phyloP scores from a whole-genome alignment of 2,113 vertebrate species.

The Azemiops feae region DNA sequence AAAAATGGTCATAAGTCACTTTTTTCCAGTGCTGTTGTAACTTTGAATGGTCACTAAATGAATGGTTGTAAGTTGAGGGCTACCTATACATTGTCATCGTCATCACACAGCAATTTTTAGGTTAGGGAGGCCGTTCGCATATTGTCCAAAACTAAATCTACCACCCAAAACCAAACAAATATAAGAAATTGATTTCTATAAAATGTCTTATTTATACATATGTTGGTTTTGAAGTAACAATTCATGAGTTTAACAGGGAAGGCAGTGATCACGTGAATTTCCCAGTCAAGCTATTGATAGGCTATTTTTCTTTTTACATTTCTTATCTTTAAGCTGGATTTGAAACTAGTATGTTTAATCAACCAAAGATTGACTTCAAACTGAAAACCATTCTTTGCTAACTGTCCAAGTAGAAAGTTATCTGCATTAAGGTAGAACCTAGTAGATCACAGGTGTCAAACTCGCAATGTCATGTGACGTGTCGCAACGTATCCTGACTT shows the following conservation, averaged over 20 bases:
- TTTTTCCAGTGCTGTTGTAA: background rate
- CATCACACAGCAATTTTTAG: background rate
- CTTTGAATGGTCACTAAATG: background rate
- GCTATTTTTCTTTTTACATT: background rate
- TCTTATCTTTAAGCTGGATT: background rate
- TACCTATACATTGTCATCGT: background rate
- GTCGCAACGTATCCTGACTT: too few species aligned
- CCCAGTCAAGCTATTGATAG: background rate
- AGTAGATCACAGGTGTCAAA: too few species aligned
- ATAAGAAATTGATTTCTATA: background rate
- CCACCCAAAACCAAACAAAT: background rate
- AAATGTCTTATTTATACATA: background rate
- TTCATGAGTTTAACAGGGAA: background rate
- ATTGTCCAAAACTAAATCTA: background rate
- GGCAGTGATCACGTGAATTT: background rate
- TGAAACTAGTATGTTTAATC: background rate
- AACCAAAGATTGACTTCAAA: background rate
- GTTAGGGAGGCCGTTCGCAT: background rate
- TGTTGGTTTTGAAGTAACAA: background rate
- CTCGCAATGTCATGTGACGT: too few species aligned
- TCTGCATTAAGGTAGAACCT: background rate
- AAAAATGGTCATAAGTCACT: background rate
- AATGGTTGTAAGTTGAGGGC: background rate
- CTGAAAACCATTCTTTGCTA: background rate
- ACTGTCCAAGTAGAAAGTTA: background rate